Conservation (phyloP, 2,113 vertebrate species). For the Stigmatopora argus region DNA sequence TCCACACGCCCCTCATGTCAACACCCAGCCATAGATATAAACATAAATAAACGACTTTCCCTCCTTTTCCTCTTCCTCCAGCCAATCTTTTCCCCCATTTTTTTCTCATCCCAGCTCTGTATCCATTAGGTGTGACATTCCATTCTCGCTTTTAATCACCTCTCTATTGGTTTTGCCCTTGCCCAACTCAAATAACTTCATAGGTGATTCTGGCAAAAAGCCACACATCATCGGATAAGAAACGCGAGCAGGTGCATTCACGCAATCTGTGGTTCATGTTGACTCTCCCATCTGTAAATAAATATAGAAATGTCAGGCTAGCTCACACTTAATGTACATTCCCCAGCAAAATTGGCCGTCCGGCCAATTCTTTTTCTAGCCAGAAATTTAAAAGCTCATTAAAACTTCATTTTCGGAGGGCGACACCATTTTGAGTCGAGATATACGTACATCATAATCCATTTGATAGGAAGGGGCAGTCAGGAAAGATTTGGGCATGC, state of each 20-base stretch:
- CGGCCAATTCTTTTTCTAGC: neutral
- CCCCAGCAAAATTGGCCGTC: neutral
- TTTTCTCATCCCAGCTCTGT: constrained; percentile 44
- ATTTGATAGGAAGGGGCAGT: too few relatives aligned
- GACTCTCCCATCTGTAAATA: constrained; percentile 11
- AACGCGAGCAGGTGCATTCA: constrained; percentile 22
- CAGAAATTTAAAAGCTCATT: too few relatives aligned
- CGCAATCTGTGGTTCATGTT: constrained; percentile 37
- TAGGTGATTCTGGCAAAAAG: constrained; percentile 44
- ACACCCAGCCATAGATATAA: constrained; percentile 11
- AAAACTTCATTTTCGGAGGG: too few relatives aligned
- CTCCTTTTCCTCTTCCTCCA: constrained; percentile 21
- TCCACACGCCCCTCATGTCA: constrained; percentile 13
- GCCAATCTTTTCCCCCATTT: constrained; percentile 41
- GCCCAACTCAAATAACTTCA: constrained; percentile 58
- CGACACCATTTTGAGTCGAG: too few relatives aligned
- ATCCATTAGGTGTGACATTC: constrained; percentile 72
- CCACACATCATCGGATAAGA: constrained; percentile 38
- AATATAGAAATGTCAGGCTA: neutral
- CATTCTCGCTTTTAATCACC: constrained; percentile 71
- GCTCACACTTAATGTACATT: neutral
- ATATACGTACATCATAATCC: too few relatives aligned
- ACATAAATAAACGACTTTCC: constrained; percentile 22
- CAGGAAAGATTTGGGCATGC: too few relatives aligned
- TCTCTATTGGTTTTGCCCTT: constrained; percentile 49